Percentiles rank a stretch among this genome's conserved stretches.
phyloP scores from a whole-genome alignment of 2,113 vertebrate species.

The Petaurus breviceps region DNA sequence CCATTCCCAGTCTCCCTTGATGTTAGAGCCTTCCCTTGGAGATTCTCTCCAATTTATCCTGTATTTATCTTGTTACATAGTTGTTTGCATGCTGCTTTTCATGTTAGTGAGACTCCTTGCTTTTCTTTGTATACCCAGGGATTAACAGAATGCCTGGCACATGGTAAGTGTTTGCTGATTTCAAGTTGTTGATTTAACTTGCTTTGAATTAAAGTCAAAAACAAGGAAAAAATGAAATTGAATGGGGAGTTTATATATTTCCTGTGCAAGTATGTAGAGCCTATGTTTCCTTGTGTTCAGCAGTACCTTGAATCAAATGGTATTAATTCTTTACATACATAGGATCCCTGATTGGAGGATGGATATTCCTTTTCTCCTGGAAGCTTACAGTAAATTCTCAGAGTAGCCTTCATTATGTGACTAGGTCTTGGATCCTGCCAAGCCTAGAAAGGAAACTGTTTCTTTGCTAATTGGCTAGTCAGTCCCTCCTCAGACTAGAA shows the following conservation, averaged over 20 bases:
- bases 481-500: neutral
- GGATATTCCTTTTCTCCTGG: neutral
- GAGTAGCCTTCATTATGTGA: neutral
- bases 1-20: neutral
- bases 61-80: neutral
- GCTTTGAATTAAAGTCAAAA: neutral
- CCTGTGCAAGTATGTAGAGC: neutral
- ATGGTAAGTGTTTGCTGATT: neutral
- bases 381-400: neutral
- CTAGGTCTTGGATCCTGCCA: neutral
- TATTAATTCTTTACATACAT: accelerated
- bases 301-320: neutral
- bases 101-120: neutral
- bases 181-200: neutral
- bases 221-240: neutral
- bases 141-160: neutral
- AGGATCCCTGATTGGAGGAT: neutral
- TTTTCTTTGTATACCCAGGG: neutral
- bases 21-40: neutral
- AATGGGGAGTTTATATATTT: neutral
- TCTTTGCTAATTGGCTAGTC: neutral
- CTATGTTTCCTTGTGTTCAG: neutral
- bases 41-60: neutral
- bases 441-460: neutral
- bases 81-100: neutral